phyloP scores from a whole-genome alignment of 2,888 invertebrate genomes.

The Eledona agricola region DNA sequence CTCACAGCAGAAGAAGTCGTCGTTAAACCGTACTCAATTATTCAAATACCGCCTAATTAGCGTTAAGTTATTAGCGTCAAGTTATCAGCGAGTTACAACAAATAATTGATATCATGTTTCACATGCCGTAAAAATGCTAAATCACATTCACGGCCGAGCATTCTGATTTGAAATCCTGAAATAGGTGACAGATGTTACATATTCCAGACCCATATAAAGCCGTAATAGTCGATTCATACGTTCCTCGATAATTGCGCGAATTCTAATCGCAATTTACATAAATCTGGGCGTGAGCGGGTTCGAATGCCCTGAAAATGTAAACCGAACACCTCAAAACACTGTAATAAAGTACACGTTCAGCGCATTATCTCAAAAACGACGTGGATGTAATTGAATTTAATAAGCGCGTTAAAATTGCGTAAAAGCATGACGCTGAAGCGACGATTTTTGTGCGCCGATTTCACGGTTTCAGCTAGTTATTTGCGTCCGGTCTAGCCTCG shows the following conservation, averaged over 20 bases:
- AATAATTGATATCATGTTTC: too few species aligned
- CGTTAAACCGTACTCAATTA: slow-evolving; percentile 3
- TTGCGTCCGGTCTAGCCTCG: slow-evolving; percentile 23
- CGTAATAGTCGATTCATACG: too few species aligned
- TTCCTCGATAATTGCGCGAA: too few species aligned
- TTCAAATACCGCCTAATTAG: slow-evolving; percentile 17
- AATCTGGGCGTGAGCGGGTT: slow-evolving; percentile 4
- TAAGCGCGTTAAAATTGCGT: slow-evolving; percentile 1
- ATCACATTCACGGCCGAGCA: too few species aligned
- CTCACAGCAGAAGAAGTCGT: too few species aligned
- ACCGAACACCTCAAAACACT: slow-evolving; percentile 11
- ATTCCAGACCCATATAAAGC: too few species aligned
- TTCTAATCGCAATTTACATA: slow-evolving; percentile 16
- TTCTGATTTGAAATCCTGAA: too few species aligned
- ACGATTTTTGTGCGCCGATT: slow-evolving; percentile 10
- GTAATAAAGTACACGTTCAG: slow-evolving; percentile 25
- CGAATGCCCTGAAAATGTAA: too few species aligned
- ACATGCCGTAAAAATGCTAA: too few species aligned
- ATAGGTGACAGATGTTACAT: too few species aligned
- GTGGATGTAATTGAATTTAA: slow-evolving; percentile 6
- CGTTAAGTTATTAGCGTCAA: slow-evolving; percentile 21
- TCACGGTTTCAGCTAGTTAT: slow-evolving; percentile 22
- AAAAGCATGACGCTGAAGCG: slow-evolving; percentile 14
- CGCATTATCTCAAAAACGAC: slow-evolving; percentile 9
- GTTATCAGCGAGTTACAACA: slow-evolving; percentile 9